These are phyloP conservation scores for Malachius bipustulatus DNA, from an alignment of 2,888 invertebrate genomes.

Conservation along the genomic window DNA sequence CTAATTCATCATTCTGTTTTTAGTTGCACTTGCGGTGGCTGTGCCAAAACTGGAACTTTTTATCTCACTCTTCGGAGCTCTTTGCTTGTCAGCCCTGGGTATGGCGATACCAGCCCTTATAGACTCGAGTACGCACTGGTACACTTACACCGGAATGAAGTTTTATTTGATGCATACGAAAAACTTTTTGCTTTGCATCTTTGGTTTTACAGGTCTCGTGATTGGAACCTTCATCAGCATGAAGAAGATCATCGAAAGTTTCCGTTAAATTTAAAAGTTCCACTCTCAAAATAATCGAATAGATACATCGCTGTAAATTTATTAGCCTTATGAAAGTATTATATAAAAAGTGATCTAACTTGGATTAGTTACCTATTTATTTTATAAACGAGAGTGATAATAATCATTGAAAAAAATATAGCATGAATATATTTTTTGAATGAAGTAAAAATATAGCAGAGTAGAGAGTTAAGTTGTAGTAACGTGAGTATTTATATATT, in stretches of 20 bases:
- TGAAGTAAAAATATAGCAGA: too few species aligned
- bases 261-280: slow-evolving; percentile 21
- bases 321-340: too few species aligned
- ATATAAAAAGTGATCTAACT: slow-evolving; percentile 3
- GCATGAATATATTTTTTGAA: too few species aligned
- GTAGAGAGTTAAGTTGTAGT: too few species aligned
- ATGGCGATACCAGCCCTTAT: slow-evolving; percentile 84
- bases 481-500: too few species aligned
- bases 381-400: too few species aligned
- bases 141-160: slow-evolving; percentile 43
- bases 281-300: too few species aligned
- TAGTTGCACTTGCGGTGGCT: slow-evolving; percentile 73
- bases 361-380: too few species aligned
- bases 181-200: slow-evolving; percentile 43
- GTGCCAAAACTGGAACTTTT: slow-evolving; percentile 77
- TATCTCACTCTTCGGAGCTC: slow-evolving; percentile 73
- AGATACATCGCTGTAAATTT: too few species aligned
- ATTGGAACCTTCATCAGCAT: slow-evolving; percentile 57
- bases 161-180: slow-evolving; percentile 38
- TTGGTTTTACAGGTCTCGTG: slow-evolving; percentile 51
- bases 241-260: slow-evolving; percentile 43
- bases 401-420: too few species aligned
- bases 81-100: slow-evolving; percentile 79
- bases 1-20: slow-evolving; percentile 23
- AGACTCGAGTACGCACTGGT: slow-evolving; percentile 74